Percentiles rank a stretch among this genome's conserved stretches.
Conservation (phyloP, 1,140 invertebrate genomes). For the Babylonia areolata region DNA sequence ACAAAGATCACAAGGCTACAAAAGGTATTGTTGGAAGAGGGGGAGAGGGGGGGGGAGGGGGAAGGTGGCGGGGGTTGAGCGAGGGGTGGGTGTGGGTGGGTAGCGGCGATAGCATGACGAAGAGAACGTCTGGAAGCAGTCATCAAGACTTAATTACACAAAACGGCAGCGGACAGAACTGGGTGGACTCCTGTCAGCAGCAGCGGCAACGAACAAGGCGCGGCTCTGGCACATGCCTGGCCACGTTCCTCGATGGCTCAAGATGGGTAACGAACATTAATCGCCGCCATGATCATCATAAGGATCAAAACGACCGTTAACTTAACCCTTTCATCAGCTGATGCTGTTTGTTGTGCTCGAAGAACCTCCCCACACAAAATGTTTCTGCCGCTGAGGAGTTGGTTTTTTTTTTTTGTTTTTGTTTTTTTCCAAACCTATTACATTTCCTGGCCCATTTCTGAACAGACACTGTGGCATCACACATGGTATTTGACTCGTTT, state of each 20-base stretch:
- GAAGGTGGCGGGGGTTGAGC: background rate
- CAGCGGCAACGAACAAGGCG: background rate
- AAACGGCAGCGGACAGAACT: background rate
- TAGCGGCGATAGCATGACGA: background rate
- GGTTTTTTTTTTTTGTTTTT: too few relatives aligned
- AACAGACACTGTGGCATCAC: too few relatives aligned
- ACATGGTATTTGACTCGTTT: too few relatives aligned
- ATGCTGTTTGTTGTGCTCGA: background rate
- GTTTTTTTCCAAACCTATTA: background rate
- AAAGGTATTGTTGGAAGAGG: background rate
- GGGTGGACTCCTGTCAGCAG: background rate
- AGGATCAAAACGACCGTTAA: background rate
- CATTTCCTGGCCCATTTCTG: background rate
- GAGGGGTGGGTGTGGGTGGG: background rate
- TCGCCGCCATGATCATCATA: background rate
- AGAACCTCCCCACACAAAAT: background rate
- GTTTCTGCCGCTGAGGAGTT: too few relatives aligned
- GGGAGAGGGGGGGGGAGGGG: background rate
- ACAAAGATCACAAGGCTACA: background rate
- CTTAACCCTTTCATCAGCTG: background rate
- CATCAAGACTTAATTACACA: background rate
- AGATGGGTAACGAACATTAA: background rate
- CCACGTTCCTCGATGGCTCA: background rate
- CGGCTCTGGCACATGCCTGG: background rate
- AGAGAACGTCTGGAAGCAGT: background rate